Evolutionary conservation across 2,113 vertebrate species (phyloP).

Genomic region (Odontophorus gujanensis): DNA sequence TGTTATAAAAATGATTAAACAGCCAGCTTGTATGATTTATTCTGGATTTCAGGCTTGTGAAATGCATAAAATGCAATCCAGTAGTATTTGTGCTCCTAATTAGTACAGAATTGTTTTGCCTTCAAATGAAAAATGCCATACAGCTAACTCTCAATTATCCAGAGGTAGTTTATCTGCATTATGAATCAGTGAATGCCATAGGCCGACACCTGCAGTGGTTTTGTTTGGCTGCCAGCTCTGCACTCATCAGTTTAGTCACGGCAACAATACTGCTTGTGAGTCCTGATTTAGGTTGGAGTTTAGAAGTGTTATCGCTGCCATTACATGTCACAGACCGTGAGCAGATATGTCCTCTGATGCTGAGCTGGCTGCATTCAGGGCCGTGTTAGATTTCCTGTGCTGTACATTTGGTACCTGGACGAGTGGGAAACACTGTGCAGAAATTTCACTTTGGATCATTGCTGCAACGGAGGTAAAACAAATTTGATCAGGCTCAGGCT

Average conservation of each 20-base stretch:
- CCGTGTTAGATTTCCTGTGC: not conserved
- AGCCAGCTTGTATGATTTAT: not conserved
- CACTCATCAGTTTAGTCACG: not conserved
- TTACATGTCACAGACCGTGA: not conserved
- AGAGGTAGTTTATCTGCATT: not conserved
- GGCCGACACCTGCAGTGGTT: not conserved
- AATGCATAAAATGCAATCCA: not conserved
- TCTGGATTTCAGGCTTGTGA: not conserved
- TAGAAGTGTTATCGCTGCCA: not conserved
- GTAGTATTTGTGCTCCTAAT: slow-evolving; percentile 9
- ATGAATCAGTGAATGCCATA: not conserved
- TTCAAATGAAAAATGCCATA: not conserved
- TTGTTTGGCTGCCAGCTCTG: not conserved
- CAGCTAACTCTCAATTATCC: not conserved
- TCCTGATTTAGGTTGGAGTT: not conserved
- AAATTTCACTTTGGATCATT: not conserved
- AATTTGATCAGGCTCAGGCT: not conserved
- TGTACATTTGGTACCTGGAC: not conserved
- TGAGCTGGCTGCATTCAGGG: not conserved
- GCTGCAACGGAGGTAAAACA: fast-evolving
- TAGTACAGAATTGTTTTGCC: not conserved
- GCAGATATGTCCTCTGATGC: not conserved
- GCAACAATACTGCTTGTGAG: not conserved
- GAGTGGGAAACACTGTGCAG: not conserved
- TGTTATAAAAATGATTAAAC: not conserved